phyloP scores from a whole-genome alignment of 2,113 vertebrate genomes.

The Neopipo cinnamomea region DNA sequence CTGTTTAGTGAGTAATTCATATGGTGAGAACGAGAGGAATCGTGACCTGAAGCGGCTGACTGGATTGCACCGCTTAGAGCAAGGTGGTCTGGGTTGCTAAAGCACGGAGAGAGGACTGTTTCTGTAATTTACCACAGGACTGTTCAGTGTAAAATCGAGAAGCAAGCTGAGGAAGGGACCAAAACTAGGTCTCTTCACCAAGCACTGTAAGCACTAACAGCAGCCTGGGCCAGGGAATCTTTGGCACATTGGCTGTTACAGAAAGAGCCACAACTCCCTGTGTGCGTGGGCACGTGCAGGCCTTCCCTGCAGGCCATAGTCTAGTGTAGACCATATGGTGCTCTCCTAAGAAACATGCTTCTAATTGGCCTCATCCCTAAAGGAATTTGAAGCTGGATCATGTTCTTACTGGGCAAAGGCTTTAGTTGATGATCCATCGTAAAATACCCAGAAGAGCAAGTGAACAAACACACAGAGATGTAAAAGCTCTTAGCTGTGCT shows the following conservation, averaged over 20 bases:
- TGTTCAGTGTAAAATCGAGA: background rate
- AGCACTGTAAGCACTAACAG: background rate
- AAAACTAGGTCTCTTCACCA: background rate
- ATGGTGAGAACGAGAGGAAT: slow-evolving; percentile 40
- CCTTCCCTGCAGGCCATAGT: background rate
- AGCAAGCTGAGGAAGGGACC: background rate
- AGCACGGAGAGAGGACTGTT: background rate
- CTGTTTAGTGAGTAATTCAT: slow-evolving; percentile 46
- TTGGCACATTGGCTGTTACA: background rate
- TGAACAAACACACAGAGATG: background rate
- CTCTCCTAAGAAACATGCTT: background rate
- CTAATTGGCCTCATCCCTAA: background rate
- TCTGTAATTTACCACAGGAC: background rate
- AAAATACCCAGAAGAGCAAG: background rate
- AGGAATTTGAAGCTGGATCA: background rate
- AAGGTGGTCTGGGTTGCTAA: background rate
- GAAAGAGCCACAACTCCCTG: background rate
- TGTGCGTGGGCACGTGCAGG: fast-evolving
- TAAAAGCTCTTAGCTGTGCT: background rate
- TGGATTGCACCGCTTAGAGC: fast-evolving
- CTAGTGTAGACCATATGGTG: background rate
- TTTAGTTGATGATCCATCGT: background rate
- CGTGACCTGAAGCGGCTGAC: slow-evolving; percentile 1
- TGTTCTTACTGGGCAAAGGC: background rate
- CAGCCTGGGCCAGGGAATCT: background rate